phyloP scores from a whole-genome alignment of 2,888 invertebrate species.

The Gonocerus acuteangulatus region DNA sequence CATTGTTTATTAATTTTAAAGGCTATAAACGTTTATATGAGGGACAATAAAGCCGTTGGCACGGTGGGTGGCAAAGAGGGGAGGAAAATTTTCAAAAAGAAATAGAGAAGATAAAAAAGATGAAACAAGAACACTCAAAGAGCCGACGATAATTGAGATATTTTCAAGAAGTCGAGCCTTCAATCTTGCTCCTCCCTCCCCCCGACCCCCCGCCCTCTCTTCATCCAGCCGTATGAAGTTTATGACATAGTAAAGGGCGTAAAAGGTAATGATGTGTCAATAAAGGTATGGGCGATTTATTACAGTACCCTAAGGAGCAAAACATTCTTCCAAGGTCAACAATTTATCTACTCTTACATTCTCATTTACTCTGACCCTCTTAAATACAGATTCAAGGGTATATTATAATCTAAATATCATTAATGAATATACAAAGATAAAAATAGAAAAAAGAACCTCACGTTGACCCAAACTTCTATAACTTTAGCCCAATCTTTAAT shows the following conservation, averaged over 20 bases:
- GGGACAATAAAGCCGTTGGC: slow-evolving; percentile 1
- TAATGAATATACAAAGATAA: too few species aligned
- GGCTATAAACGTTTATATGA: slow-evolving; percentile 16
- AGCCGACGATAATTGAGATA: slow-evolving; percentile 21
- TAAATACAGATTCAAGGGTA: too few species aligned
- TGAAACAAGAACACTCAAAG: slow-evolving; percentile 12
- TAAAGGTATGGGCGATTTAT: slow-evolving; percentile 11
- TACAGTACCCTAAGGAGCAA: neutral
- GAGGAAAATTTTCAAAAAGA: neutral
- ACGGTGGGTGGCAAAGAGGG: slow-evolving; percentile 1
- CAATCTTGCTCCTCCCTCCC: neutral
- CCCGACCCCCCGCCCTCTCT: neutral
- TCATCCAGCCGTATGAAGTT: neutral
- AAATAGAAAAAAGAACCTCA: too few species aligned
- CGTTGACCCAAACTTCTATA: too few species aligned
- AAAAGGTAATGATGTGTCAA: slow-evolving; percentile 18
- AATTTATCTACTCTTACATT: too few species aligned
- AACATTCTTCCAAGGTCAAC: neutral
- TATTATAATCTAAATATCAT: too few species aligned
- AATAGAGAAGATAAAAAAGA: neutral
- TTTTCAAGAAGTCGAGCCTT: slow-evolving; percentile 3
- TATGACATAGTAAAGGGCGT: slow-evolving; percentile 19
- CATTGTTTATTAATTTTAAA: slow-evolving; percentile 25
- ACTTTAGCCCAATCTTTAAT: too few species aligned
- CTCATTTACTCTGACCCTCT: too few species aligned